These are phyloP conservation scores for Athene noctua DNA, from an alignment of 2,113 vertebrate species.

Conservation along the genomic window DNA sequence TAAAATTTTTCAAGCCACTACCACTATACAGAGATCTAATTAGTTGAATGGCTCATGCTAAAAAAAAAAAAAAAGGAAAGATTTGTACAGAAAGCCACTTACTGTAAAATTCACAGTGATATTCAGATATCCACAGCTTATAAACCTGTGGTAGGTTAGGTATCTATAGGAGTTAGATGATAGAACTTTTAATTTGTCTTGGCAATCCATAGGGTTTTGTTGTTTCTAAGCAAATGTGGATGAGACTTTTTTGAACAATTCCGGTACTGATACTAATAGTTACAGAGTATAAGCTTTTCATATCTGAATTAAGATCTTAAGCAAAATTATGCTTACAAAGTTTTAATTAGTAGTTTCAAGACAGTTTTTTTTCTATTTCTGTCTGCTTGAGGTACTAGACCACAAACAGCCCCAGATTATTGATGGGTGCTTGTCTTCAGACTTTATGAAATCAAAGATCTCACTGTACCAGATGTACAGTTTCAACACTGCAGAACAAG, in stretches of 20 bases:
- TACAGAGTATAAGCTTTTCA: not conserved
- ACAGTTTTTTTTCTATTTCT: not conserved
- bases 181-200: not conserved
- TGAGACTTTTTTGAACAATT: not conserved
- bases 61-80: not conserved
- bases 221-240: not conserved
- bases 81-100: not conserved
- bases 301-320: not conserved
- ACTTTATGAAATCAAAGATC: not conserved
- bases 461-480: not conserved
- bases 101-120: not conserved
- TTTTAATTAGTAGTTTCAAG: not conserved
- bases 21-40: not conserved
- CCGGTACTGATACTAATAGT: not conserved
- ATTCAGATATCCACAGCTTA: not conserved
- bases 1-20: not conserved
- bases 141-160: not conserved
- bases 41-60: not conserved
- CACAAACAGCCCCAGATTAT: not conserved
- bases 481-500: not conserved
- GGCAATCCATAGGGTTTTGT: not conserved
- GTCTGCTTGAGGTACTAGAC: not conserved
- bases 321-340: not conserved
- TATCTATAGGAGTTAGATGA: not conserved
- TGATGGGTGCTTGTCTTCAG: not conserved